Evolutionary conservation across 2,888 invertebrate genomes (phyloP).

Genomic region (Patella caerulea): DNA sequence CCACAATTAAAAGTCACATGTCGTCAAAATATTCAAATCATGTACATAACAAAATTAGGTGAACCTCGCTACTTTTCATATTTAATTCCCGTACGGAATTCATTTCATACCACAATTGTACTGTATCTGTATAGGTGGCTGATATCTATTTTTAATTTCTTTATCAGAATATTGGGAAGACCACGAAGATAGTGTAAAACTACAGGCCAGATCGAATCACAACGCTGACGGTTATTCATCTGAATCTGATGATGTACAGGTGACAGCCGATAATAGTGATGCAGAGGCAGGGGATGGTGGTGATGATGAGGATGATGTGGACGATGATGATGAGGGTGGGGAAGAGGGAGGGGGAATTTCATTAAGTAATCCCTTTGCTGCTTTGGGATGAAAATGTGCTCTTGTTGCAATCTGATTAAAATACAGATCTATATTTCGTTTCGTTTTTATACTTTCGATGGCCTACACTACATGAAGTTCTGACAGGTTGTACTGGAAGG

Average conservation of each 20-base stretch:
- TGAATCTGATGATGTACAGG: constrained; percentile 70
- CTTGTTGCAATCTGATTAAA: too few relatives aligned
- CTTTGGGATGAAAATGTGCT: constrained; percentile 8
- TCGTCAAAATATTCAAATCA: too few relatives aligned
- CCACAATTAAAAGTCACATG: too few relatives aligned
- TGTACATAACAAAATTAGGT: too few relatives aligned
- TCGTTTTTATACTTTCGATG: too few relatives aligned
- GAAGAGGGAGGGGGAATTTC: constrained; percentile 25
- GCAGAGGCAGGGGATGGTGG: constrained; percentile 57
- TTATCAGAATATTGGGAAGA: constrained; percentile 76
- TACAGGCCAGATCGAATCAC: constrained; percentile 76
- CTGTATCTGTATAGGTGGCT: not conserved
- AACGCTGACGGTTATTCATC: constrained; percentile 70
- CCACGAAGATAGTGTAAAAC: constrained; percentile 74
- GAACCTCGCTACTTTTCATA: too few relatives aligned
- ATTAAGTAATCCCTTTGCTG: constrained; percentile 32
- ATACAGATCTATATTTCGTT: too few relatives aligned
- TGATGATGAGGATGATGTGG: constrained; percentile 45
- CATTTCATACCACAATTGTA: too few relatives aligned
- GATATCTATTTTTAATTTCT: constrained; percentile 8
- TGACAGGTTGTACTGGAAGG: too few relatives aligned
- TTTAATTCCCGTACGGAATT: too few relatives aligned
- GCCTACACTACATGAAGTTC: too few relatives aligned
- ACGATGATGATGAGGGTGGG: constrained; percentile 48
- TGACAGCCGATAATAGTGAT: constrained; percentile 26